phyloP scores from a whole-genome alignment of 2,113 vertebrate genomes.

The Stercorarius parasiticus region DNA sequence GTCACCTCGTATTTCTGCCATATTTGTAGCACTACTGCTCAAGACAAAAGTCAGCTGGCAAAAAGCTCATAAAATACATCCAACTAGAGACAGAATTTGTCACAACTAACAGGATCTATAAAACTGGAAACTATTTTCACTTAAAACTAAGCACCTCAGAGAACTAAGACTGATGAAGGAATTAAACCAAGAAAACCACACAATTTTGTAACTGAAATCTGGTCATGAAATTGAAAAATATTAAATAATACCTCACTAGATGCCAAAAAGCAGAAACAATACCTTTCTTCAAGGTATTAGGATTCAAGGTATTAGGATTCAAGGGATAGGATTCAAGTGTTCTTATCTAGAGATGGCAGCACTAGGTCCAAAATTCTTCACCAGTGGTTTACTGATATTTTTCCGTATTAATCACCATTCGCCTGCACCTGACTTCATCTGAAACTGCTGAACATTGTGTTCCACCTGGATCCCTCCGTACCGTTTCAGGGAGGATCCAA shows the following conservation, averaged over 20 bases:
- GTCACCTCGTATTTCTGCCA: neutral
- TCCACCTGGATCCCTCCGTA: neutral
- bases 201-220: neutral
- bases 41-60: neutral
- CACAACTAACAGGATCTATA: neutral
- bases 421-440: neutral
- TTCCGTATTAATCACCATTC: neutral
- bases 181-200: neutral
- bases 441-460: neutral
- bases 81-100: neutral
- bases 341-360: neutral
- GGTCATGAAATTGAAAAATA: neutral
- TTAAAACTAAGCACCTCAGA: neutral
- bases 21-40: neutral
- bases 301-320: neutral
- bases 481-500: neutral
- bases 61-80: neutral
- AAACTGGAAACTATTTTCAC: neutral
- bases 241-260: neutral
- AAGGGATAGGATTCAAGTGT: neutral
- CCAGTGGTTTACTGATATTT: neutral
- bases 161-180: neutral
- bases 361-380: constrained; percentile 3
- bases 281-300: neutral
- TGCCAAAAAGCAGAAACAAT: constrained; percentile 21